Base-by-base conservation (phyloP, 35 echinoderm and acorn worm species). In the Acanthaster planci region DNA sequence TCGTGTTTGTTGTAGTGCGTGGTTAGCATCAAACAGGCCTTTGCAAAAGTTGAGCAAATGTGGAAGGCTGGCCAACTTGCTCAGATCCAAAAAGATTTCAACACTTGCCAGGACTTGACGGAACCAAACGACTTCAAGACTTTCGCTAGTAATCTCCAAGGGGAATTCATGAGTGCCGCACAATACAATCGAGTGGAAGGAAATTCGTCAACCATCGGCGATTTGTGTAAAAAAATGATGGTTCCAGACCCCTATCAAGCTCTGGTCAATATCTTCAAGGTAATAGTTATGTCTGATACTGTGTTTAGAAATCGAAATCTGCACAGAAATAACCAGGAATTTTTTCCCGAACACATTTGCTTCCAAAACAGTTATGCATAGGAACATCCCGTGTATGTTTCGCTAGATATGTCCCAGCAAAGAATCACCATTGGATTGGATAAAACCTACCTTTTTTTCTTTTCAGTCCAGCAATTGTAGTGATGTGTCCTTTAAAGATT, bases 11-110 rank as follows among this genome's bases (percentile, higher is more conserved):
- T 58, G 29, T 21, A 88, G 86, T 88, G 86, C 67, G 36, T 37
- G 42, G 57, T 9, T 2, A 88, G 78, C 32, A 79, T 88, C 29
- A 18, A 27, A 58, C 39, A 77, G 39, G 86, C 51, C 39, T 88
- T 47, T 88, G 38, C 7, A 79, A 81, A 40, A 12, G 12, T 47
- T 47, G 42, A 47, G 42, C 42, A 47, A 47, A 47, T 47, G 42
- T 6, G 12, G 42, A 4, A 47, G 42, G 42, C 42, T 6, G 42
- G 42, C 42, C 42, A 47, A 47, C 42, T 47, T 12, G 42, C 42
- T 12, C 42, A 47, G 12, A 47, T 88, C 7, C 8, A 21, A 19
- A 81, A 88, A 81, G 86, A 88, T 34, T 88, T 88, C 77, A 80
- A 59, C 17, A 57, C 77, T 2, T 88, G 86, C 37, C 60, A 50